Base-by-base conservation (phyloP, 2,113 vertebrate species). In the Nibea coibor region DNA sequence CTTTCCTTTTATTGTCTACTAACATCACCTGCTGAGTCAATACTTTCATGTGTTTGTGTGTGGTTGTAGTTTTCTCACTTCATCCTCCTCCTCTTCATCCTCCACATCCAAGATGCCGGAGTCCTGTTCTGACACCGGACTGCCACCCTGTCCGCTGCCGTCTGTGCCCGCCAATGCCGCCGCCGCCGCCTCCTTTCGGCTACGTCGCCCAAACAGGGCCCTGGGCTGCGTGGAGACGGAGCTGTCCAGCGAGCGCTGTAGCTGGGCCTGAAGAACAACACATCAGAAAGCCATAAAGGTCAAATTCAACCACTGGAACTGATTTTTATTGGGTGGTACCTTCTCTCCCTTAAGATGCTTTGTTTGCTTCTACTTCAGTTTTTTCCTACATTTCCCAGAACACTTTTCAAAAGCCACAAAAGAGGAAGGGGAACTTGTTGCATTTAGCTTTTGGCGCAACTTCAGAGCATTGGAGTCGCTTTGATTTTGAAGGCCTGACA, bases 81-180 rank as follows among this genome's bases (percentile, higher is more conserved):
- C 97, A 50, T 98, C 96, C 15, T 97, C 96, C 39, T 97, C 97
- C 77, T 98, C 97, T 73, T 97, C 97, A 62, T 98, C 97, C 88
- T 97, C 97, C 64, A 97, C 96, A 67, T 99, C 97, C 93, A 99
- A 93, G 90, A 99, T 97, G 42, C 97, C 97, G 3, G 96, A 98
- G 87, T 99, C 96, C 83, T 97, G 95, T 88, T 99, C 97, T 0
- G 96, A 97, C 82, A 94, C 87, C 10, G 96, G 97, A 68, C 96
- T 97, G 87, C 94, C 95, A 56, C 92, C 96, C 47, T 96, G 95
- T 78, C 95, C 91, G 50, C 96, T 93, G 72, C 91, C 79, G 43
- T 97, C 96, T 0, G 92, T 93, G 59, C 92, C 87, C 1, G 79
- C 91, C 45, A 87, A 82, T 0, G 77, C 10, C 12, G 10, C 72